These are phyloP conservation scores for Miichthys miiuy DNA, from an alignment of 2,797 vertebrate genomes.

Conservation along the genomic window DNA sequence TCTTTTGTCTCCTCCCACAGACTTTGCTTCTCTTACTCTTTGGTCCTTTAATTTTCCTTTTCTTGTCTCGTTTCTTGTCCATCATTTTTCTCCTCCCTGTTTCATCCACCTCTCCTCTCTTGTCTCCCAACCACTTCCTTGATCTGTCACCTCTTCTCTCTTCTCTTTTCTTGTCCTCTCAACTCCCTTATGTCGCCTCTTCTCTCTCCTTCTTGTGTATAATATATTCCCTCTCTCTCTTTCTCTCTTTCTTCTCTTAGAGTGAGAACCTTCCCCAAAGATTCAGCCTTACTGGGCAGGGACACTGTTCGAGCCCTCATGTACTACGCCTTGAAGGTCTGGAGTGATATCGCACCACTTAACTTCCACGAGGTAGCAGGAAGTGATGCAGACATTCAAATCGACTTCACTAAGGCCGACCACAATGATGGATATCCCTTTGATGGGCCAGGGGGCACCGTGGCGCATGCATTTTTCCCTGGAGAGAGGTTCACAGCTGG, in stretches of 20 bases:
- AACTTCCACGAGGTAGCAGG: conserved; percentile 97
- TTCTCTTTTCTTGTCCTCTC: conserved; percentile 16
- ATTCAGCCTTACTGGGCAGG: conserved; percentile 89
- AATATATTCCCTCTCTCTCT: conserved; percentile 4
- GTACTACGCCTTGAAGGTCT: conserved; percentile 97
- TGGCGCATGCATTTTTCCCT: conserved; percentile 96
- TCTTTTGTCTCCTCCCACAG: neutral
- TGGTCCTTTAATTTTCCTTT: conserved; percentile 18
- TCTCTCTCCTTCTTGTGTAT: neutral
- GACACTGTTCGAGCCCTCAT: conserved; percentile 96
- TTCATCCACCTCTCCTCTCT: neutral
- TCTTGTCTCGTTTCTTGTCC: conserved; percentile 17
- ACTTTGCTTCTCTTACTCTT: conserved; percentile 23
- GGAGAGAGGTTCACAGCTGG: conserved; percentile 91
- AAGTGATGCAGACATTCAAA: conserved; percentile 93
- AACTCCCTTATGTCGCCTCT: neutral
- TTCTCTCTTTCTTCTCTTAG: conserved; percentile 72
- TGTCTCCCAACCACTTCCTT: conserved; percentile 10
- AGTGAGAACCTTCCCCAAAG: conserved; percentile 93
- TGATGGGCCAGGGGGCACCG: conserved; percentile 93
- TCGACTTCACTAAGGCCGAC: conserved; percentile 94
- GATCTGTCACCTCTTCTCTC: conserved; percentile 67
- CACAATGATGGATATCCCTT: conserved; percentile 94
- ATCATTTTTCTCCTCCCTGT: conserved; percentile 2
- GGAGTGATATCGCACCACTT: conserved; percentile 94